Evolutionary conservation across 2,113 vertebrate species (phyloP), one percentile per base, ranked within the genome.

Genomic region (Hassar affinis): DNA sequence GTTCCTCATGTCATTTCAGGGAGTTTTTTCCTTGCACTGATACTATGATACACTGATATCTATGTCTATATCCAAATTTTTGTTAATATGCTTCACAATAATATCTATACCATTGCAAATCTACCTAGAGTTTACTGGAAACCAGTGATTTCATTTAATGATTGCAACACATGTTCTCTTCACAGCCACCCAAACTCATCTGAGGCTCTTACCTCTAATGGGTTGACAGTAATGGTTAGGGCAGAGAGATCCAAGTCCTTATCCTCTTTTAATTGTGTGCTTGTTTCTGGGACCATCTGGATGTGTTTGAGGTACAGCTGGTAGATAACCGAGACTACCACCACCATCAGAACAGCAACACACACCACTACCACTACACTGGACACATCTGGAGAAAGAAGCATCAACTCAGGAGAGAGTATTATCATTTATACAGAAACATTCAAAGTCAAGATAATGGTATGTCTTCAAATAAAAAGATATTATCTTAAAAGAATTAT

Each of bases 181-280:
- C 61, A 30, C 61, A 30, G 59, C 27, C 27, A 15, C 10, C 12
- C 12, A 30, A 30, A 62, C 30, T 33, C 27, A 33, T 17, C 22
- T n/a, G 56, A 59, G 22, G 56, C 56, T n/a, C 85, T 88, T 92
- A 98, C 98, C 96, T 99, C 97, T 96, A 99, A 96, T 7, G 98
- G 98, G 86, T 99, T 99, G 88, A 99, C 90, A 0, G 97, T 99
- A 91, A 99, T 99, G 0, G 96, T 98, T 83, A 99, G 94, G 1
- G 96, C 95, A 2, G 96, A 96, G 87, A 97, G 93, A 4, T 97
- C 97, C 96, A 97, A 97, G 62, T 94, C 95, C 92, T 93, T 93
- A 45, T 96, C 95, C 0, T 89, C 91, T 14, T 97, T 96, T 89
- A 94, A 96, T 20, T 89, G 84, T 0, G 91, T 90, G 80, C 96